A percentile compares a stretch with the other conserved stretches of the same genome.
These are phyloP conservation scores for Pantelozetes paolii DNA, from an alignment of 2,888 invertebrate species.

Conservation along the genomic window DNA sequence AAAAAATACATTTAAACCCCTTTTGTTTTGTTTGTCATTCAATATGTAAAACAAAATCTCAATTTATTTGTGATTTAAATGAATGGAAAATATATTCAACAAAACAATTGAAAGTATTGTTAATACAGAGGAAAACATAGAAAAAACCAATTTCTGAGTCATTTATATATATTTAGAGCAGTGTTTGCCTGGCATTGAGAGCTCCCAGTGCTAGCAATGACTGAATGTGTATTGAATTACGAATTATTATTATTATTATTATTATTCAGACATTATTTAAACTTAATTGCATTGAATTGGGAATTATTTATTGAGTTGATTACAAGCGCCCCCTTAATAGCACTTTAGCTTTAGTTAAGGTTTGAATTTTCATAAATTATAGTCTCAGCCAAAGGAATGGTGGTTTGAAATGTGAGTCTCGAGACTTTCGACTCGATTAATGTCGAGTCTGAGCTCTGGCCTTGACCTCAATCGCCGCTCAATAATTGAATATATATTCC, in stretches of 20 bases:
- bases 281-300: no score
- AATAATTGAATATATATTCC: neutral
- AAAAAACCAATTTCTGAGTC: neutral
- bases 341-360: no score
- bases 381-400: neutral
- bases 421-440: neutral
- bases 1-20: no score
- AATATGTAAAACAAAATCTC: no score
- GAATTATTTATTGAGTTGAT: no score
- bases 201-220: neutral
- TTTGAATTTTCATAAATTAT: no score
- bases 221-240: no score
- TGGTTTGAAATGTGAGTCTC: neutral
- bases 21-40: no score
- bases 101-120: neutral
- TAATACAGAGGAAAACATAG: slow-evolving; percentile 6
- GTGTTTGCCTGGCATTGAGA: neutral
- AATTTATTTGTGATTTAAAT: neutral
- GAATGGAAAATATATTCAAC: no score
- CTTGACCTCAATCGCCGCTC: slow-evolving; percentile 10
- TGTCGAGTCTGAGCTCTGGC: neutral
- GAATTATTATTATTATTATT: no score
- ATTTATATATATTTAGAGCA: neutral
- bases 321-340: no score
- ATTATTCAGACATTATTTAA: no score